phyloP scores from a whole-genome alignment of 2,797 vertebrate species.

The Hipposideros larvatus region DNA sequence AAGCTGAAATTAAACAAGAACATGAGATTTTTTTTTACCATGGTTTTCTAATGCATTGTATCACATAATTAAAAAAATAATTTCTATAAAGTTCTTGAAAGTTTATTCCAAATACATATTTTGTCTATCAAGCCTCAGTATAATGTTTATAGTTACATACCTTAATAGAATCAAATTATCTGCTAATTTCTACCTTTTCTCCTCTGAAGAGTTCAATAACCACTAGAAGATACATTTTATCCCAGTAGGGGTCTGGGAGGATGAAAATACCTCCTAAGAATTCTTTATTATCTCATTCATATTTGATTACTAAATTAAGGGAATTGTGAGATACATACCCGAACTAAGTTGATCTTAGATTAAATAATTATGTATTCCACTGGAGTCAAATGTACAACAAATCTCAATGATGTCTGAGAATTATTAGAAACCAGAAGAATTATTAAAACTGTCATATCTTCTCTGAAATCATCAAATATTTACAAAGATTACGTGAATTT shows the following conservation, averaged over 20 bases:
- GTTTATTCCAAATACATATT: slow-evolving; percentile 42
- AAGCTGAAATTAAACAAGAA: slow-evolving; percentile 51
- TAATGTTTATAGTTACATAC: slow-evolving; percentile 47
- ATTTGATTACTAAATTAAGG: slow-evolving; percentile 71
- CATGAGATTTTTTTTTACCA: not conserved
- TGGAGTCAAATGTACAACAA: slow-evolving; percentile 19
- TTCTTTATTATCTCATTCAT: slow-evolving; percentile 57
- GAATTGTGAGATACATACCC: slow-evolving; percentile 50
- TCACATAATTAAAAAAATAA: slow-evolving; percentile 33
- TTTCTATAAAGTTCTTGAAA: slow-evolving; percentile 26
- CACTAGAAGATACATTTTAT: slow-evolving; percentile 67
- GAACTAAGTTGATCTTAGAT: slow-evolving; percentile 51
- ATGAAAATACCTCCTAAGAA: slow-evolving; percentile 61
- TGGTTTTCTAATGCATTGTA: not conserved
- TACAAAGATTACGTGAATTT: slow-evolving; percentile 26
- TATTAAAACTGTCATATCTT: slow-evolving; percentile 7
- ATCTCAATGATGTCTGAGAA: slow-evolving; percentile 33
- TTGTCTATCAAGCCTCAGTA: not conserved
- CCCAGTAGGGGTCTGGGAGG: slow-evolving; percentile 4
- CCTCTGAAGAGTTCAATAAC: slow-evolving; percentile 57
- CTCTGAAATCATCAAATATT: slow-evolving; percentile 41
- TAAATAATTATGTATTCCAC: slow-evolving; percentile 56
- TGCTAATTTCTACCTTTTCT: slow-evolving; percentile 53
- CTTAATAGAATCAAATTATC: slow-evolving; percentile 46
- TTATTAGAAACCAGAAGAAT: slow-evolving; percentile 51